phyloP scores from a whole-genome alignment of 1,140 invertebrate species.

The Heliconius congener region DNA sequence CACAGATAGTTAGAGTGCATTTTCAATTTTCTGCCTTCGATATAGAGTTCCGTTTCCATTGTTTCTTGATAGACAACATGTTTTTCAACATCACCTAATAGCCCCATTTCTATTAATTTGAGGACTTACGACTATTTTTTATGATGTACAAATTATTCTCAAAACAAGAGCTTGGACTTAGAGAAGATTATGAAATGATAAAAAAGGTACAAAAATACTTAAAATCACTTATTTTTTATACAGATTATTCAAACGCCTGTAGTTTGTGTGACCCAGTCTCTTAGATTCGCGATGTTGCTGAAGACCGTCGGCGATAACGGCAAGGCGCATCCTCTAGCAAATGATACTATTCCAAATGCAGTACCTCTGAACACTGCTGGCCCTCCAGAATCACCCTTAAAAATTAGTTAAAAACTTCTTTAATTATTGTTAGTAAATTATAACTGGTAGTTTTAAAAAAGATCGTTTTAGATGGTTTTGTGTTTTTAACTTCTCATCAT shows the following conservation, averaged over 20 bases:
- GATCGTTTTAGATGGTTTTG: too few species aligned
- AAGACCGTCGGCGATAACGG: slow-evolving; percentile 76
- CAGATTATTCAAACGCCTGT: slow-evolving; percentile 59
- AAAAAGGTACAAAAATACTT: neutral
- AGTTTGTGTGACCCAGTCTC: slow-evolving; percentile 72
- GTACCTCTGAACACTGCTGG: slow-evolving; percentile 71
- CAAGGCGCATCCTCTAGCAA: slow-evolving; percentile 72
- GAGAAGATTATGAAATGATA: neutral
- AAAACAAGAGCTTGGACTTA: neutral
- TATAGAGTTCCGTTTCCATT: slow-evolving; percentile 33
- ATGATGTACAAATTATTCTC: neutral
- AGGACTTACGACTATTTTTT: neutral
- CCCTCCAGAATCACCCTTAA: slow-evolving; percentile 74
- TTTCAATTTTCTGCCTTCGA: slow-evolving; percentile 29
- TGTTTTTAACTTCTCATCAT: too few species aligned
- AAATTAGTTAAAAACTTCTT: slow-evolving; percentile 13
- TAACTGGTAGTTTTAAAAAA: too few species aligned
- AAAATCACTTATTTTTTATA: neutral
- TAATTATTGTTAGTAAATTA: too few species aligned
- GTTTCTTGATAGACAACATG: neutral
- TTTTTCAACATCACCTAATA: slow-evolving; percentile 9
- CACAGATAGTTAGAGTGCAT: slow-evolving; percentile 46
- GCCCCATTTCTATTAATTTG: slow-evolving; percentile 2
- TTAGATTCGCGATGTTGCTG: slow-evolving; percentile 67
- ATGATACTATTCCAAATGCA: slow-evolving; percentile 74